Percentiles rank a stretch among this genome's conserved stretches.
These are phyloP conservation scores for Otolemur garnettii DNA, from an alignment of 2,113 vertebrate genomes.

Conservation along the genomic window DNA sequence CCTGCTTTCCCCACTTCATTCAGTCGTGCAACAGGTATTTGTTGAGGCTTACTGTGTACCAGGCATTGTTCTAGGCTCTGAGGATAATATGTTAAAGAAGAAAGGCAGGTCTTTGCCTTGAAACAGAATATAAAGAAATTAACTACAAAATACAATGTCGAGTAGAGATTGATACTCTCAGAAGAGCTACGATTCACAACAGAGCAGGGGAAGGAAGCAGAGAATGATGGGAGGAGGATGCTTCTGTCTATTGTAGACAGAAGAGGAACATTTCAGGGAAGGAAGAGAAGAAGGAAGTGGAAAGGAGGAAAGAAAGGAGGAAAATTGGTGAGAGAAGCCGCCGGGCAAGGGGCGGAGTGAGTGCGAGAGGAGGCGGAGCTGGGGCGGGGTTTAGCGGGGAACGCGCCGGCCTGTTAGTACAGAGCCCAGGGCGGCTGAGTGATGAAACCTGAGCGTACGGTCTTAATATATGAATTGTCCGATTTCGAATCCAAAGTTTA, in stretches of 20 bases:
- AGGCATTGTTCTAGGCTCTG: neutral
- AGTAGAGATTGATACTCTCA: neutral
- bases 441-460: accelerated
- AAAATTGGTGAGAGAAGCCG: neutral
- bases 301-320: neutral
- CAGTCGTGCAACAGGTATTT: neutral
- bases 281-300: neutral
- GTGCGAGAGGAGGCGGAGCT: accelerated
- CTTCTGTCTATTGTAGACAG: neutral
- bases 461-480: no score
- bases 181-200: neutral
- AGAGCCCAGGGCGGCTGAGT: neutral
- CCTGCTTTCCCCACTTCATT: neutral
- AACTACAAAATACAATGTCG: neutral
- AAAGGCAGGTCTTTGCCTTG: neutral
- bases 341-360: neutral
- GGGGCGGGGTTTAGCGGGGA: no score
- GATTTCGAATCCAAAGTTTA: no score
- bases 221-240: neutral
- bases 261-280: neutral
- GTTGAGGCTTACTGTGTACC: neutral
- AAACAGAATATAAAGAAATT: neutral
- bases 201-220: neutral
- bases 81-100: neutral
- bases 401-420: no score